Evolutionary conservation across 2,888 invertebrate species (phyloP).

Genomic region (Aphrophora alni): DNA sequence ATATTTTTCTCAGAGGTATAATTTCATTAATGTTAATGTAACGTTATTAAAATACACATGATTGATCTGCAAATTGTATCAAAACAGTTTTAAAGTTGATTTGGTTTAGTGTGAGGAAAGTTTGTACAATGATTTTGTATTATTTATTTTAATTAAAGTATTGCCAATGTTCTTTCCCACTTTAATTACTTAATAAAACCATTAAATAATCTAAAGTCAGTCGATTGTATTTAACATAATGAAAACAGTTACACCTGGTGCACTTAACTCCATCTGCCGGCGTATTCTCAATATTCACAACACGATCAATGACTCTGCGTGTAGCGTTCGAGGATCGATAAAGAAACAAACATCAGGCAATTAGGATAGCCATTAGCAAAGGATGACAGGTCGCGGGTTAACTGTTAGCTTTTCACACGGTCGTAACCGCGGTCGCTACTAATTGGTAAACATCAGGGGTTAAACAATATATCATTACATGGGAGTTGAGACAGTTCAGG

Average conservation of each 20-base stretch:
- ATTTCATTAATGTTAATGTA: no score
- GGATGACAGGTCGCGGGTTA: neutral
- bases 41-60: no score
- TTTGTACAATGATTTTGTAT: neutral
- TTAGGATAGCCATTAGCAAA: neutral
- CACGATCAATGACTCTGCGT: neutral
- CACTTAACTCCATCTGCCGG: neutral
- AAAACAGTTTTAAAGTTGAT: no score
- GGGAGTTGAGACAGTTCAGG: no score
- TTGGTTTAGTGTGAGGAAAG: no score
- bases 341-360: constrained; percentile 5
- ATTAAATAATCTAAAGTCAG: no score
- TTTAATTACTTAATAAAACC: neutral
- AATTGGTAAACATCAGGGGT: neutral
- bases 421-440: neutral
- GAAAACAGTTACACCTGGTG: neutral
- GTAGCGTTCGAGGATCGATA: neutral
- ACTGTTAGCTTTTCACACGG: neutral
- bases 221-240: no score
- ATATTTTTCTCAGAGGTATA: no score
- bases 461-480: no score
- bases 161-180: neutral
- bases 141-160: neutral
- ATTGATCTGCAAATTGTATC: no score
- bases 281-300: no score